Conservation (phyloP, 2,888 invertebrate genomes). For the Dryobota labecula region DNA sequence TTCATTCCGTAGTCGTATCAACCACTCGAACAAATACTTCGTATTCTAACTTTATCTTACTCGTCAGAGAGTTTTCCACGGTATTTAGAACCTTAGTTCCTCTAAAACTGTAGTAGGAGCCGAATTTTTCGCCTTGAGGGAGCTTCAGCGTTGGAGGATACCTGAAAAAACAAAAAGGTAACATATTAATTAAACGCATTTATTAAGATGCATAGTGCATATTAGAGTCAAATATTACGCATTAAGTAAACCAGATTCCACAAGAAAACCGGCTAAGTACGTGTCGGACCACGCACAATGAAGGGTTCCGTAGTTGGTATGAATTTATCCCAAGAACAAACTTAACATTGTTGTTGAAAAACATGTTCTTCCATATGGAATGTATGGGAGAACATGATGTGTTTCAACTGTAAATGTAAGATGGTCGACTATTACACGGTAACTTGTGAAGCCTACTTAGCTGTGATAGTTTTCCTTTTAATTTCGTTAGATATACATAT, state of each 20-base stretch:
- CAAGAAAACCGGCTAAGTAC: too few species aligned
- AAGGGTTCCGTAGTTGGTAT: too few species aligned
- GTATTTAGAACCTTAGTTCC: constrained; percentile 80
- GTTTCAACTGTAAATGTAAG: too few species aligned
- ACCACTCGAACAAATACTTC: constrained; percentile 86
- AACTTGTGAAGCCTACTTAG: too few species aligned
- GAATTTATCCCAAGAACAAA: too few species aligned
- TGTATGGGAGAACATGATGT: too few species aligned
- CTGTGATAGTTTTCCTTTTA: too few species aligned
- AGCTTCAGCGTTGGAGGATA: constrained; percentile 79
- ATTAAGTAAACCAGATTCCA: neutral
- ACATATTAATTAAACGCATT: neutral
- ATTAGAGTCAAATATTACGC: neutral
- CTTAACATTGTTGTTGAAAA: too few species aligned
- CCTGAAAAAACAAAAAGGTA: constrained; percentile 71
- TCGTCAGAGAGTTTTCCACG: constrained; percentile 74
- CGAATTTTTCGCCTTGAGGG: constrained; percentile 79
- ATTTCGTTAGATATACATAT: too few species aligned
- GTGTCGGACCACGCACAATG: too few species aligned
- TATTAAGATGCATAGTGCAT: neutral
- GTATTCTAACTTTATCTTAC: constrained; percentile 83
- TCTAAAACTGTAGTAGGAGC: constrained; percentile 84
- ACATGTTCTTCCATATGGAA: too few species aligned
- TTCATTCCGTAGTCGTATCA: constrained; percentile 71
- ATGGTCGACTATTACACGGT: too few species aligned